Base-by-base conservation (phyloP, 1,140 invertebrate genomes). In the Drosophila sechellia region DNA sequence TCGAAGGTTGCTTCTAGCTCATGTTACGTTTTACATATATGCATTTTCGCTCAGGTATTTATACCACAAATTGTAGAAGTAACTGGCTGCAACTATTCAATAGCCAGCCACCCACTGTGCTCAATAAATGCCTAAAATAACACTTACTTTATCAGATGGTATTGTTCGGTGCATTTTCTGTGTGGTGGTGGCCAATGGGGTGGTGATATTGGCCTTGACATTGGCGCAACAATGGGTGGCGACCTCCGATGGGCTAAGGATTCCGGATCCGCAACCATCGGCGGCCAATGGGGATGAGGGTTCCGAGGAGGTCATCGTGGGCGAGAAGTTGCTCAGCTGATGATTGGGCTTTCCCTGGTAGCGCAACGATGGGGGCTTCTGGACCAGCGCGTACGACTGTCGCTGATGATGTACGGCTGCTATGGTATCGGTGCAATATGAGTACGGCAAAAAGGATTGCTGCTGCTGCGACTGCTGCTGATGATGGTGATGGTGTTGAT, bases 141-240 rank as follows among this genome's bases (percentile, higher is more conserved):
- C 6, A 55, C 80, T 86, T 17, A 86, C 81, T 75, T 86, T 86
- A 77, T 86, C 81, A 52, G 81, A 86, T 55, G 81, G 81, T 70
- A 85, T 85, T 43, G 81, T 83, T 63, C 80, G 69, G 53, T 72
- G 71, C 68, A 74, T 77, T 69, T 86, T 86, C 42, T 86, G 81
- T 46, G 79, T 75, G 6, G 27, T 31, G 27, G 27, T 8, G 74
- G 78, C 83, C 50, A 86, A 43, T 8, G 74, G 58, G 49, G 46
- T 65, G 49, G 46, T 65, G 35, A 72, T 70, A n/a, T 49, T 80
- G 25, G 60, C 49, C 52, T 80, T 81, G 10, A 42, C 40, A 60
- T 64, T 72, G 43, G 43, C 55, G 63, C 76, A 72, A 46, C 66
- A 79, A 22, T 46, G 60, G 22, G 63, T 59, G 45, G 76, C 55